phyloP scores from a whole-genome alignment of 37 sponge, comb jelly and placozoan genomes.

The Corticium candelabrum region DNA sequence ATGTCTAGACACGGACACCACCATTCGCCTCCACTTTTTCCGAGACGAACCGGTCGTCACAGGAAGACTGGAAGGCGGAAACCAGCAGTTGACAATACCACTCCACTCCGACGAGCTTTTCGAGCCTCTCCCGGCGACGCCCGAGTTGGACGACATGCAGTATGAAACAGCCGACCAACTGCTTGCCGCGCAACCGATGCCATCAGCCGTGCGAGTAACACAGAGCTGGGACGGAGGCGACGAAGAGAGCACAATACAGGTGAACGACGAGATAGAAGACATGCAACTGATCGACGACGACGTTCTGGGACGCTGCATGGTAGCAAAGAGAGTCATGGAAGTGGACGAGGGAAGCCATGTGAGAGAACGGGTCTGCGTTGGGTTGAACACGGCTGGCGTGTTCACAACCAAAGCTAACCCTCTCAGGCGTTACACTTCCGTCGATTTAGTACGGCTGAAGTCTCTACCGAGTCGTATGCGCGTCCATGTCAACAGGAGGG shows the following conservation, averaged over 20 bases:
- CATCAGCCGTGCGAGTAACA: not conserved
- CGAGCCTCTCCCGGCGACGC: not conserved
- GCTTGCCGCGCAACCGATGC: not conserved
- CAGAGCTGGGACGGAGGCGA: not conserved
- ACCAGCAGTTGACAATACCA: not conserved
- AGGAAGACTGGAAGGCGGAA: not conserved
- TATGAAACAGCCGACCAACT: not conserved
- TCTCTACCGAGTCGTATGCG: not conserved
- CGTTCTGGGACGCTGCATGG: not conserved
- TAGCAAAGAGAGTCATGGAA: too few species aligned
- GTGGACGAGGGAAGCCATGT: too few species aligned
- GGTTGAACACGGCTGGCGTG: not conserved
- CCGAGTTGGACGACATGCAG: not conserved
- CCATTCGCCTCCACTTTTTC: not conserved
- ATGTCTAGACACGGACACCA: too few species aligned
- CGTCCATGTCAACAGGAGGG: not conserved
- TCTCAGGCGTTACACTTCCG: not conserved
- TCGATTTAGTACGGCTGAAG: not conserved
- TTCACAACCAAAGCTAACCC: not conserved
- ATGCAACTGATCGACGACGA: too few species aligned
- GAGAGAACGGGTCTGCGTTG: not conserved
- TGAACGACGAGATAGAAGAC: not conserved
- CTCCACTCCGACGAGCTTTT: not conserved
- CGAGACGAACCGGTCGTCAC: not conserved
- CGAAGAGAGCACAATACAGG: not conserved